Evolutionary conservation across 92 coral and sea anemone genomes (phyloP).

Genomic region (Galaxea fascicularis): DNA sequence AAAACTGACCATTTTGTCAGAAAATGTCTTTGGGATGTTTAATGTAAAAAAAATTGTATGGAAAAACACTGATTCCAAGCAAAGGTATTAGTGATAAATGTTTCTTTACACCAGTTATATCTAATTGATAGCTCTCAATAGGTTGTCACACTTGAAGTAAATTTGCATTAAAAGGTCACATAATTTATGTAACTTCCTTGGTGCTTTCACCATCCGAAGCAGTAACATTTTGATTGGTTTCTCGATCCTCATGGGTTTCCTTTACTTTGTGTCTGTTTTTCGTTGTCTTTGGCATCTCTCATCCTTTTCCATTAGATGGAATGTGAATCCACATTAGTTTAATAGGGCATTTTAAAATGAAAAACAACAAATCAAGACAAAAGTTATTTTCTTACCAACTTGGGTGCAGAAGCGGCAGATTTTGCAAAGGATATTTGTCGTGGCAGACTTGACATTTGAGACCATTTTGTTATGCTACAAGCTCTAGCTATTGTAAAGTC

Average conservation of each 20-base stretch:
- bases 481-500: too few species aligned
- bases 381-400: too few species aligned
- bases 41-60: background rate
- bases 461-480: background rate
- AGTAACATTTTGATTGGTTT: too few species aligned
- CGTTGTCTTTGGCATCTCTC: too few species aligned
- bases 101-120: background rate
- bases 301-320: too few species aligned
- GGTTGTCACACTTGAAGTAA: background rate
- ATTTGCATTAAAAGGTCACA: background rate
- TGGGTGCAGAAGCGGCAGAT: background rate
- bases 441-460: background rate
- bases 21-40: background rate
- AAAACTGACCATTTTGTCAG: background rate
- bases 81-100: background rate
- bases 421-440: background rate
- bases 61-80: background rate
- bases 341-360: too few species aligned
- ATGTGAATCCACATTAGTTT: too few species aligned
- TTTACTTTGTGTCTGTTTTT: too few species aligned
- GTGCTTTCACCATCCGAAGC: background rate
- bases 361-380: too few species aligned
- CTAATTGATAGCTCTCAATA: conserved; percentile 1
- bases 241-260: too few species aligned
- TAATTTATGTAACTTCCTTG: background rate